A percentile compares a stretch with the other conserved stretches of the same genome.
Conservation (phyloP, 2,888 invertebrate genomes). For the Mythimna lalbum region DNA sequence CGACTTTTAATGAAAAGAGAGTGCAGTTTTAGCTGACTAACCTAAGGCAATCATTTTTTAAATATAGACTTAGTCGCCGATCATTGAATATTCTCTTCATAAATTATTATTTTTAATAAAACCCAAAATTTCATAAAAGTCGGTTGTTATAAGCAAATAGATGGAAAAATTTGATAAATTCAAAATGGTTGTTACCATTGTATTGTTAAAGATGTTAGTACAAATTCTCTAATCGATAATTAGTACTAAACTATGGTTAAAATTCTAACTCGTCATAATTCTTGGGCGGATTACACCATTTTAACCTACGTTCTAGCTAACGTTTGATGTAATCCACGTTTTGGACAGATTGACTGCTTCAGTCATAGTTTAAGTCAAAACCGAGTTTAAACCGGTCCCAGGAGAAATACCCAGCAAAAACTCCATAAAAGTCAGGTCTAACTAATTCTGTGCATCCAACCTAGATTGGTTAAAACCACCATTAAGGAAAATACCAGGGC, state of each 20-base stretch:
- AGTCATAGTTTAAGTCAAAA: conserved; percentile 51
- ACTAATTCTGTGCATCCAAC: conserved; percentile 7
- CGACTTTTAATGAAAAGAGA: conserved; percentile 39
- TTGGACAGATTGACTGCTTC: conserved; percentile 36
- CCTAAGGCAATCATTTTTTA: not conserved
- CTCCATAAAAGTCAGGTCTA: not conserved
- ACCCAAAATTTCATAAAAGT: conserved; percentile 44
- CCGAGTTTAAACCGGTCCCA: conserved; percentile 37
- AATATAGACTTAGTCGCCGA: conserved; percentile 1
- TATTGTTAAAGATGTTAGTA: conserved; percentile 68
- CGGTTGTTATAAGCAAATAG: conserved; percentile 45
- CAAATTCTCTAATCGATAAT: conserved; percentile 73
- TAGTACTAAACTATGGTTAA: conserved; percentile 68
- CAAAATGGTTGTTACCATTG: conserved; percentile 38
- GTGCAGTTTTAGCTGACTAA: conserved; percentile 21
- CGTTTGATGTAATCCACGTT: conserved; percentile 28
- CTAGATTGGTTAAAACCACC: not conserved
- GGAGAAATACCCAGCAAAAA: conserved; percentile 2
- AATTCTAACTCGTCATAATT: conserved; percentile 31
- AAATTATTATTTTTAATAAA: conserved; percentile 11
- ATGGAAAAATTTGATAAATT: conserved; percentile 25
- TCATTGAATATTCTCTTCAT: conserved; percentile 15
- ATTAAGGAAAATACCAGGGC: conserved; percentile 2
- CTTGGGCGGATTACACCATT: conserved; percentile 27
- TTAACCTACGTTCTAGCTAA: conserved; percentile 16